Evolutionary conservation across 2,113 vertebrate genomes (phyloP), one percentile per base, ranked within the genome.

Genomic region (Probosciger aterrimus): DNA sequence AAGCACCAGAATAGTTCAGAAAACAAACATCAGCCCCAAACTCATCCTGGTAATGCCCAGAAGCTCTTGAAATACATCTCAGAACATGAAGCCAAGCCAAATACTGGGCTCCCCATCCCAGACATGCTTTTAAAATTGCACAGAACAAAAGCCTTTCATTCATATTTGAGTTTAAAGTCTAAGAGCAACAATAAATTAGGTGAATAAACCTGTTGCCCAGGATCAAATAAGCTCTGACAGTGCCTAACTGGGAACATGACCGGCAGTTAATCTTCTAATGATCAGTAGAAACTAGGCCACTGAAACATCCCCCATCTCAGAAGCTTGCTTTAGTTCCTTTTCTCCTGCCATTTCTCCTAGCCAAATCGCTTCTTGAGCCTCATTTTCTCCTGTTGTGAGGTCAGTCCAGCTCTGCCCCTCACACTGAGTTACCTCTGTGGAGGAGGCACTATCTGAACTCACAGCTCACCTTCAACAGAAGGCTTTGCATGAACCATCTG

Each of bases 111-210:
- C 69, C 52, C 15, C 65, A 75, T 78, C 65, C 37, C 14, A 2
- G 69, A 71, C 33, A 55, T 68, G 84, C 83, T 89, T 94, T 95
- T 92, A 95, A 95, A 92, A 87, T 85, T 69, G 78, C 62, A 87
- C 27, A 82, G 67, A 96, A 96, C 92, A 96, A 96, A 97, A 95
- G 81, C 9, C 41, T 92, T 89, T 87, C 94, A 96, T 97, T 96
- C 95, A 97, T 89, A 95, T 92, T 92, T 92, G 62, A 85, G 53
- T 76, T 95, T 93, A 93, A 96, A 96, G 92, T 87, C 86, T 94
- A 92, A 95, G 30, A 96, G 93, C 81, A 94, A 94, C 94, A 93
- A 93, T 97, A 97, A 96, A 96, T 96, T 95, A 96, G 59, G 78
- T 53, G 93, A 95, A 95, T 96, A 97, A 97, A 96, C 83, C 92